phyloP scores from a whole-genome alignment of 2,888 invertebrate species.

The Poecilus cupreus region DNA sequence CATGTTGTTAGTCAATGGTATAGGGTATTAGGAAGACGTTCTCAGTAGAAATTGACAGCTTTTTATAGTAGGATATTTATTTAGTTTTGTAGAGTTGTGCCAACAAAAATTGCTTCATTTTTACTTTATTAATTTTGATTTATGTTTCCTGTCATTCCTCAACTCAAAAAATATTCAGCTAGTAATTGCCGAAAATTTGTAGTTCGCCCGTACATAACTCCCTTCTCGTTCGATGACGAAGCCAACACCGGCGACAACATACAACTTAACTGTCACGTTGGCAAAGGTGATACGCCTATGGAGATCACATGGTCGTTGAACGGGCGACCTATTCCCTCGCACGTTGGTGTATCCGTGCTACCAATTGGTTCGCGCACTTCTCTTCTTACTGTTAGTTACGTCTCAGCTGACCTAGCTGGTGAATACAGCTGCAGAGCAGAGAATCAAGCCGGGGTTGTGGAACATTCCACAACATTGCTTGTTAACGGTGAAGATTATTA shows the following conservation, averaged over 20 bases:
- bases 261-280: slow-evolving; percentile 61
- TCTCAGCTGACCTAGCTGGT: slow-evolving; percentile 79
- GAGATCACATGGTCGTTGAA: slow-evolving; percentile 78
- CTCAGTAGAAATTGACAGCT: slow-evolving; percentile 64
- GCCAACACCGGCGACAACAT: slow-evolving; percentile 67
- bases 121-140: neutral
- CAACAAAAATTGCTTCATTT: slow-evolving; percentile 6
- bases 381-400: slow-evolving; percentile 81
- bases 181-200: slow-evolving; percentile 57
- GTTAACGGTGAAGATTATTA: slow-evolving; percentile 77
- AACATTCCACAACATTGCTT: slow-evolving; percentile 78
- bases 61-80: neutral
- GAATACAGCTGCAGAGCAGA: slow-evolving; percentile 80
- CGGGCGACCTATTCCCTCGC: slow-evolving; percentile 73
- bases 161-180: no score
- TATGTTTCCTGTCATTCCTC: neutral
- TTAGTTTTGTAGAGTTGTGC: slow-evolving; percentile 12
- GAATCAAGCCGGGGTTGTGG: slow-evolving; percentile 79
- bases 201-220: slow-evolving; percentile 80
- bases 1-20: slow-evolving; percentile 81
- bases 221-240: slow-evolving; percentile 78
- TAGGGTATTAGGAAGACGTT: neutral
- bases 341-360: slow-evolving; percentile 75
- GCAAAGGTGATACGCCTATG: slow-evolving; percentile 77
- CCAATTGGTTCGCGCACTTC: slow-evolving; percentile 78